Percentiles rank a stretch among this genome's conserved stretches.
These are phyloP conservation scores for Panzeria rudis DNA, from an alignment of 2,888 invertebrate species.

Conservation along the genomic window DNA sequence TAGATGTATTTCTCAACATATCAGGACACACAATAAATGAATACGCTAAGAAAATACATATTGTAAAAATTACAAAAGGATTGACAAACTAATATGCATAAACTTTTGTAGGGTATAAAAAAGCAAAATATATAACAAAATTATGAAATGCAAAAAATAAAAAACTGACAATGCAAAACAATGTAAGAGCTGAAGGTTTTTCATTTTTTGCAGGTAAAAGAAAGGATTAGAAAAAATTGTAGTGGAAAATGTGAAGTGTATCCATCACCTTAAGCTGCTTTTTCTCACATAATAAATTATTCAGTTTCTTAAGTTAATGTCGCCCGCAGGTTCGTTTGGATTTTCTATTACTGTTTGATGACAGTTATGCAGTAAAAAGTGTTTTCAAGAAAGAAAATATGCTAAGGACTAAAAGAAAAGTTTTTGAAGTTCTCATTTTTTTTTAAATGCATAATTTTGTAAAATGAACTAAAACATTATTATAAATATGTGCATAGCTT, in stretches of 20 bases:
- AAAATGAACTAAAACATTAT: no score
- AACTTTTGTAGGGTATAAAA: background rate
- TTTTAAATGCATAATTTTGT: no score
- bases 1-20: no score
- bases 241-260: constrained; percentile 43
- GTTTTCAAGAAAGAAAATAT: background rate
- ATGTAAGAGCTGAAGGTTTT: constrained; percentile 3
- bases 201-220: background rate
- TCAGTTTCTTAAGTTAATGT: constrained; percentile 54
- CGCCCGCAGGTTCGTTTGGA: constrained; percentile 20
- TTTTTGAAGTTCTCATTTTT: background rate
- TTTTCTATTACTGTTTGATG: background rate
- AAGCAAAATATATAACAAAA: constrained; percentile 5
- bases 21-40: no score
- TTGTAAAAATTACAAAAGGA: background rate
- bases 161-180: constrained; percentile 1
- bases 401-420: background rate
- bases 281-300: constrained; percentile 43
- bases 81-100: background rate
- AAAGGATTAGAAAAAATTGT: constrained; percentile 21
- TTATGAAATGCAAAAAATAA: background rate
- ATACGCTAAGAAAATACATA: no score
- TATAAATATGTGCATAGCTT: no score
- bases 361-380: background rate
- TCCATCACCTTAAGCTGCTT: constrained; percentile 50